A percentile compares a stretch with the other conserved stretches of the same genome.
Conservation (phyloP, 1,140 invertebrate species). For the Aphelenchoides besseyi region DNA sequence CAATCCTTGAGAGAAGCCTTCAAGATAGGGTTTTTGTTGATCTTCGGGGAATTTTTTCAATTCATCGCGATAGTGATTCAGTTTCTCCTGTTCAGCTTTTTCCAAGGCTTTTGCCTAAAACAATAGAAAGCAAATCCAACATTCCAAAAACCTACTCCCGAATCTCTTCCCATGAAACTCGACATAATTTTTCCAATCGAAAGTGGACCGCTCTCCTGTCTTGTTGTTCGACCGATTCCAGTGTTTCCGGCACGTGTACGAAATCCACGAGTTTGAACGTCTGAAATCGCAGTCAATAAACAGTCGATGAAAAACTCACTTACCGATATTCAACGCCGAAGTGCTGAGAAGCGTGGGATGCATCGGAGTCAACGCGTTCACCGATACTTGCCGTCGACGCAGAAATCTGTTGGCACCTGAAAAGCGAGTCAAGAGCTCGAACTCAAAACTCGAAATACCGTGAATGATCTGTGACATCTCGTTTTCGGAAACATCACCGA, state of each 20-base stretch:
- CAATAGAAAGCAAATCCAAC: too few species aligned
- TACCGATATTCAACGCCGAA: neutral
- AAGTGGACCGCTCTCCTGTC: neutral
- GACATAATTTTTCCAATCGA: neutral
- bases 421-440: neutral
- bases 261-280: conserved; percentile 11
- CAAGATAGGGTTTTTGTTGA: conserved; percentile 11
- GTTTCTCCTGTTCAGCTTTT: conserved; percentile 8
- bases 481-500: neutral
- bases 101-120: too few species aligned
- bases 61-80: conserved; percentile 3
- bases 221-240: neutral
- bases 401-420: neutral
- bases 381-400: neutral
- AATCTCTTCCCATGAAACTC: neutral
- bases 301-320: neutral
- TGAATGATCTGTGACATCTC: neutral
- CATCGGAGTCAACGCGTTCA: neutral
- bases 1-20: neutral
- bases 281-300: neutral
- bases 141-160: too few species aligned
- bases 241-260: neutral
- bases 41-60: conserved; percentile 7
- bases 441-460: neutral
- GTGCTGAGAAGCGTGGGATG: neutral